These are phyloP conservation scores for Cataglyphis cursor DNA, from an alignment of 2,888 invertebrate genomes.

Conservation along the genomic window DNA sequence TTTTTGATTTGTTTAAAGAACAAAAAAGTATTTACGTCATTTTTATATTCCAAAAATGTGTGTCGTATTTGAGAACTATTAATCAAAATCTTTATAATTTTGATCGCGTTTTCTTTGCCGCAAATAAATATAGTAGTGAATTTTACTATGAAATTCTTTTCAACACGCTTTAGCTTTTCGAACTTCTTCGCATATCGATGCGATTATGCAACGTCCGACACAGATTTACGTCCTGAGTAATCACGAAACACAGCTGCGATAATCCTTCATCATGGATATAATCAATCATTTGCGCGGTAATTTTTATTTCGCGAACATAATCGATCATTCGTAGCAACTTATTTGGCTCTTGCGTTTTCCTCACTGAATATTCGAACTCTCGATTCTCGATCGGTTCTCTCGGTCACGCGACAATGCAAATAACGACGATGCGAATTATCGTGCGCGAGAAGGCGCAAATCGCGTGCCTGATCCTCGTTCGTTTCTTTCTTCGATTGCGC, in stretches of 20 bases:
- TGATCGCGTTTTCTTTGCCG: neutral
- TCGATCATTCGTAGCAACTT: slow-evolving; percentile 14
- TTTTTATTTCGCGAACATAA: neutral
- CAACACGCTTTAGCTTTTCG: neutral
- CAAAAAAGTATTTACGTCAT: slow-evolving; percentile 11
- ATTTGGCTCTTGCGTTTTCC: slow-evolving; percentile 20
- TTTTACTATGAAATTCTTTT: neutral
- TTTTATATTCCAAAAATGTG: slow-evolving; percentile 13
- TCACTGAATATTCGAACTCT: neutral
- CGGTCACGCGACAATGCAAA: slow-evolving; percentile 44
- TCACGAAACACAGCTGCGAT: neutral
- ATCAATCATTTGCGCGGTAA: neutral
- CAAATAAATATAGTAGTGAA: neutral
- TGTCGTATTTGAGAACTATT: neutral
- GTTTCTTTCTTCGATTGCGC: slow-evolving; percentile 67
- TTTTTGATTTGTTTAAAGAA: neutral
- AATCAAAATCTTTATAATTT: neutral
- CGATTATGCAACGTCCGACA: neutral
- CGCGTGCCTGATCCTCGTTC: slow-evolving; percentile 64
- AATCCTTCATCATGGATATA: slow-evolving; percentile 8
- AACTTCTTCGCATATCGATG: neutral
- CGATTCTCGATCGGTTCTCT: slow-evolving; percentile 21
- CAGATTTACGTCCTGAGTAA: neutral
- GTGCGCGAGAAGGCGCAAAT: slow-evolving; percentile 48
- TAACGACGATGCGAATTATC: slow-evolving; percentile 19